Evolutionary conservation across 2,888 invertebrate species (phyloP).

Genomic region (Mechanitis mazaeus): DNA sequence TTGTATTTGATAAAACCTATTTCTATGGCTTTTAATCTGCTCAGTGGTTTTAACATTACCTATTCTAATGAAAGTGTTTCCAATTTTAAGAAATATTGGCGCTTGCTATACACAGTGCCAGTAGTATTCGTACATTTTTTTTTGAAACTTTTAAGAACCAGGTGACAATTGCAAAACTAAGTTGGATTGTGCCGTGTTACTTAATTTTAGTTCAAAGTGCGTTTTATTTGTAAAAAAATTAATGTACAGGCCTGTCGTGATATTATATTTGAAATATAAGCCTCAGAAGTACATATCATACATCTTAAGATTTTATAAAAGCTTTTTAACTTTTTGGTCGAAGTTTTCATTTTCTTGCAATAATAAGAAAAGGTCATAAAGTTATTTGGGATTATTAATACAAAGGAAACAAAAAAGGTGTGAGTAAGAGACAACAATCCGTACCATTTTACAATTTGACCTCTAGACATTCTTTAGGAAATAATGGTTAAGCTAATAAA

Average conservation of each 20-base stretch:
- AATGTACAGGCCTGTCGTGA: too few relatives aligned
- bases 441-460: too few relatives aligned
- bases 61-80: slow-evolving; percentile 24
- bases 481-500: too few relatives aligned
- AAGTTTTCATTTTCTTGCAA: too few relatives aligned
- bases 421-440: too few relatives aligned
- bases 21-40: slow-evolving; percentile 26
- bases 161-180: slow-evolving; percentile 24
- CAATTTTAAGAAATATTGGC: slow-evolving; percentile 22
- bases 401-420: too few relatives aligned
- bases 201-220: slow-evolving; percentile 20
- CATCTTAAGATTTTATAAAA: slow-evolving; percentile 9
- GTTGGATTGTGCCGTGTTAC: slow-evolving; percentile 25
- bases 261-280: too few relatives aligned
- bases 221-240: neutral
- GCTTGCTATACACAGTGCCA: slow-evolving; percentile 20
- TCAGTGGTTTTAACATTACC: slow-evolving; percentile 26
- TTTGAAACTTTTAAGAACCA: slow-evolving; percentile 19
- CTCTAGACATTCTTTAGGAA: too few relatives aligned
- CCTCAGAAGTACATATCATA: too few relatives aligned
- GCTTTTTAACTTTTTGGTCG: neutral
- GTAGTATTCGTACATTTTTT: slow-evolving; percentile 16
- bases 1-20: slow-evolving; percentile 27
- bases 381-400: too few relatives aligned
- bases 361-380: too few relatives aligned